Evolutionary conservation across 2,113 vertebrate species (phyloP), one percentile per base, ranked within the genome.

Genomic region (Scortum barcoo): DNA sequence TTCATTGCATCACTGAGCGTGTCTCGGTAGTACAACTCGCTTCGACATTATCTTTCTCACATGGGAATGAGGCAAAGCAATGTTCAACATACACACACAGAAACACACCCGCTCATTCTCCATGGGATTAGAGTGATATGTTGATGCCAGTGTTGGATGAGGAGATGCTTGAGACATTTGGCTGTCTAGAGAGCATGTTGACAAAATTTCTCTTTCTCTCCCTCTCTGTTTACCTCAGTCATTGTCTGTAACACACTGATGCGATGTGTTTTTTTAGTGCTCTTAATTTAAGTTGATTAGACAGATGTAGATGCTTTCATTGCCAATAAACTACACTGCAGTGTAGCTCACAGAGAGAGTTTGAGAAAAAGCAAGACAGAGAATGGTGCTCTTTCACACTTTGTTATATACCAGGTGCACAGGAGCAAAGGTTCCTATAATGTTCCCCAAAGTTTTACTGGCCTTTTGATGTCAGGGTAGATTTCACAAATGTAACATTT

Each of bases 1-100:
- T 89, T 93, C 51, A 69, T 92, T 92, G 91, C 92, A 86, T 93
- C 92, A 93, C 83, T 86, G 75, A 3, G 65, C 11, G 0, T 4
- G 88, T 84, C 89, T 88, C 80, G 68, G 88, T 72, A 72, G 85
- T 76, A 16, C 76, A 77, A 74, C 71, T 89, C 79, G 12, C 87
- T 84, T 80, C 57, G 50, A 70, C 88, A 85, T 86, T 80, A 76
- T 78, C 72, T 7, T 48, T 70, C 70, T 87, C 92, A 86, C 86
- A 75, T 86, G 91, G 93, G 91, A 90, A 26, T 28, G n/a, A 87
- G 71, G 40, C 69, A 28, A 1, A 73, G 77, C 72, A 70, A 54
- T 74, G 68, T 86, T 81, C 60, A 76, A 72, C 82, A 81, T 19
- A 77, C 76, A 81, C 77, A 80, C 22, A 78, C 88, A 58, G 28